phyloP scores from a whole-genome alignment of 2,113 vertebrate genomes.

The Oxygymnocypris stewartii region DNA sequence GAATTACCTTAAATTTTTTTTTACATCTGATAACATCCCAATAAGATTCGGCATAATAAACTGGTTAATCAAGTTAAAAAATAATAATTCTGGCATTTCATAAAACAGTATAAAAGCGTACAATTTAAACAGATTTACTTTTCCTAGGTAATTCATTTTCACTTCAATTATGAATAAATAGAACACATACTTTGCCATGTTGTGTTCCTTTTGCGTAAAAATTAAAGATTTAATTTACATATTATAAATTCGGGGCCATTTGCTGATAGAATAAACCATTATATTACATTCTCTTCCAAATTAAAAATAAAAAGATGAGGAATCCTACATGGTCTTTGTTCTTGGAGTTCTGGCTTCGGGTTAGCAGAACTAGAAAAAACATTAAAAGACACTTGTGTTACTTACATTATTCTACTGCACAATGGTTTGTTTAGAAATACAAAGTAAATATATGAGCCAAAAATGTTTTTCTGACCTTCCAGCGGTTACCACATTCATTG shows the following conservation, averaged over 20 bases:
- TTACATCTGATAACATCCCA: not conserved
- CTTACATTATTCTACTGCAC: not conserved
- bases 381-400: not conserved
- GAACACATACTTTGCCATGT: not conserved
- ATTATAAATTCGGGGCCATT: conserved; percentile 31
- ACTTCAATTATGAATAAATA: conserved; percentile 14
- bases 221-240: conserved; percentile 2
- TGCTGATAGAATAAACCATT: conserved; percentile 8
- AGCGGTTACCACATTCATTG: conserved; percentile 97
- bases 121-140: conserved; percentile 55
- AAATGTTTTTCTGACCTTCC: conserved; percentile 85
- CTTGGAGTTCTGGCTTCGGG: conserved; percentile 29
- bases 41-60: not conserved
- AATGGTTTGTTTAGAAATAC: conserved; percentile 18
- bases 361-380: conserved; percentile 78
- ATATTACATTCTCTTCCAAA: conserved; percentile 34
- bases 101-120: conserved; percentile 29
- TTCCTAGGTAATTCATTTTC: conserved; percentile 45
- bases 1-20: not conserved
- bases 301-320: conserved; percentile 5
- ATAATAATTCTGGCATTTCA: conserved; percentile 4
- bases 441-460: not conserved
- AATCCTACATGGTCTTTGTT: conserved; percentile 12
- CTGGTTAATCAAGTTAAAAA: conserved; percentile 22
- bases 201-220: not conserved